Evolutionary conservation across 2,888 invertebrate species (phyloP).

Genomic region (Pterostichus madidus): DNA sequence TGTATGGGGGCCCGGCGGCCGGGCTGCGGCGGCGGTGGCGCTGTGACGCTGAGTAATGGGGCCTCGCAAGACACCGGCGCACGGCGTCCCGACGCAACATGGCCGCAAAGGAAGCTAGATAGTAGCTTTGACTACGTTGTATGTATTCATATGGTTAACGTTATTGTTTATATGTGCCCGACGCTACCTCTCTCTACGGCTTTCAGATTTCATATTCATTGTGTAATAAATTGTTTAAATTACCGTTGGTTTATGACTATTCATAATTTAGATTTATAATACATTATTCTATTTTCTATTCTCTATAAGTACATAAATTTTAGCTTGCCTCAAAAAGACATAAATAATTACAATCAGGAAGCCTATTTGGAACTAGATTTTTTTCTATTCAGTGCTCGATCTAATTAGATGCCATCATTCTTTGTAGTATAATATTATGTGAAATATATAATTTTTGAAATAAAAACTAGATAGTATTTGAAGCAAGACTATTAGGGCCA

Average conservation of each 20-base stretch:
- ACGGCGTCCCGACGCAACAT: slow-evolving; percentile 45
- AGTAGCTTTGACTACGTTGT: neutral
- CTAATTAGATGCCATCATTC: no score
- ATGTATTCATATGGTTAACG: neutral
- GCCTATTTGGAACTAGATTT: no score
- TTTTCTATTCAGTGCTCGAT: no score
- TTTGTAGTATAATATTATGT: no score
- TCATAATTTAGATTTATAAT: slow-evolving; percentile 22
- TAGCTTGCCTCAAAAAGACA: no score
- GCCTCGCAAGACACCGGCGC: slow-evolving; percentile 50
- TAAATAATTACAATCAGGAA: no score
- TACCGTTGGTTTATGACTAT: slow-evolving; percentile 22
- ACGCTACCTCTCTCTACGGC: neutral
- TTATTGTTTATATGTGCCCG: slow-evolving; percentile 54
- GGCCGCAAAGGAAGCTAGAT: slow-evolving; percentile 41
- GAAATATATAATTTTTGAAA: no score
- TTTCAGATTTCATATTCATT: slow-evolving; percentile 52
- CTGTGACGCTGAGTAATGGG: slow-evolving; percentile 38
- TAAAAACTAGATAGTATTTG: no score
- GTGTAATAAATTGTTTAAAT: slow-evolving; percentile 17
- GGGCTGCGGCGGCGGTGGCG: slow-evolving; percentile 33
- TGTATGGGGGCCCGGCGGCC: slow-evolving; percentile 50
- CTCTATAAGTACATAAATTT: neutral
- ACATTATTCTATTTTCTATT: slow-evolving; percentile 12
- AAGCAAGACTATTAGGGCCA: no score